These are phyloP conservation scores for Virgularia gustaviana DNA, from an alignment of 92 coral and sea anemone genomes.

Conservation along the genomic window DNA sequence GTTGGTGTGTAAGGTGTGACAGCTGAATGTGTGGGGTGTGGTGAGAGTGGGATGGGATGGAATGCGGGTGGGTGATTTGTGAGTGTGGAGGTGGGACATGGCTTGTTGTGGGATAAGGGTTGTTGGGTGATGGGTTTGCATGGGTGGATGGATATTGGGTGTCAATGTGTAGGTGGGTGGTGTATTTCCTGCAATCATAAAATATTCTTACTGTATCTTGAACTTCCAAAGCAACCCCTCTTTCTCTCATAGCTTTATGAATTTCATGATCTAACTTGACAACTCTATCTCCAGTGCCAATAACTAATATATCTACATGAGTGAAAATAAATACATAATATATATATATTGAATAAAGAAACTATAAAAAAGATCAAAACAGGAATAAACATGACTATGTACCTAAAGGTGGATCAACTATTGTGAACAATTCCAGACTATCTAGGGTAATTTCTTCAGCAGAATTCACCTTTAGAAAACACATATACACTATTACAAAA, in stretches of 20 bases:
- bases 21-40: too few relatives aligned
- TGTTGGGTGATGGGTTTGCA: too few relatives aligned
- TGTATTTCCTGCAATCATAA: too few relatives aligned
- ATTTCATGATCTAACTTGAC: slow-evolving; percentile 65
- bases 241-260: slow-evolving; percentile 61
- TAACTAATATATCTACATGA: slow-evolving; percentile 72
- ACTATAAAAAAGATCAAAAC: not conserved
- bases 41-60: too few relatives aligned
- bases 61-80: too few relatives aligned
- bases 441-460: slow-evolving; percentile 81
- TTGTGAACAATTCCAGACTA: slow-evolving; percentile 74
- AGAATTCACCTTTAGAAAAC: slow-evolving; percentile 54
- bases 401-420: slow-evolving; percentile 83
- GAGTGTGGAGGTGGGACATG: too few relatives aligned
- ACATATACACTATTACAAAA: not conserved
- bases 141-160: too few relatives aligned
- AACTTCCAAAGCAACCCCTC: slow-evolving; percentile 73
- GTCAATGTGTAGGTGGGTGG: too few relatives aligned
- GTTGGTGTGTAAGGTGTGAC: too few relatives aligned
- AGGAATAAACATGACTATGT: not conserved
- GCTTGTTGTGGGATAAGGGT: too few relatives aligned
- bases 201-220: slow-evolving; percentile 83
- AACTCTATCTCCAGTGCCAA: slow-evolving; percentile 90
- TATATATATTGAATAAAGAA: not conserved
- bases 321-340: not conserved